Conservation (phyloP, 2,797 vertebrate species). For the Cyclopterus lumpus region DNA sequence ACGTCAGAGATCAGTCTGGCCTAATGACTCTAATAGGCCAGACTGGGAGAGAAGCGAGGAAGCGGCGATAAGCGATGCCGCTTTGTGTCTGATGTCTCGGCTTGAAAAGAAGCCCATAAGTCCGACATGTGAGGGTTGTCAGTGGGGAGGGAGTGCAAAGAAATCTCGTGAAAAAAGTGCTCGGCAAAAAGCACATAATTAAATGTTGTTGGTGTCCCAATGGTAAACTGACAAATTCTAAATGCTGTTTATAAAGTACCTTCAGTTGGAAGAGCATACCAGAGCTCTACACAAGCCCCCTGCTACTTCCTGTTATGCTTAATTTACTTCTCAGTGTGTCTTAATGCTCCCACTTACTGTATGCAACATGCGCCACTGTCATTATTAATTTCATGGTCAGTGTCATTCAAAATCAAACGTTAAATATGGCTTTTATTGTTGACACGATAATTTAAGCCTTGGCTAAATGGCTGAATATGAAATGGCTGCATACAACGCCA, state of each 20-base stretch:
- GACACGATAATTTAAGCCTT: neutral
- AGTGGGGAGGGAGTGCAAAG: slow-evolving; percentile 27
- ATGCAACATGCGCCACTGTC: slow-evolving; percentile 17
- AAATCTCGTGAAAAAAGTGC: slow-evolving; percentile 36
- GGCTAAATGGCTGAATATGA: slow-evolving; percentile 7
- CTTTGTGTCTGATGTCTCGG: slow-evolving; percentile 19
- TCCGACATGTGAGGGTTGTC: slow-evolving; percentile 28
- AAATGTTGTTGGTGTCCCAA: slow-evolving; percentile 55
- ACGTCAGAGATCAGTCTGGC: slow-evolving; percentile 19
- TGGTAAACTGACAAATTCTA: slow-evolving; percentile 53
- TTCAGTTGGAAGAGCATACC: slow-evolving; percentile 30
- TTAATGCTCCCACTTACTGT: slow-evolving; percentile 3
- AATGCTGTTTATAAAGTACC: slow-evolving; percentile 59
- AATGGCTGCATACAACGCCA: slow-evolving; percentile 1
- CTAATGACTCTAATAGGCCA: slow-evolving; percentile 12
- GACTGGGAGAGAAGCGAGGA: slow-evolving; percentile 3
- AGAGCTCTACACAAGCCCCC: slow-evolving; percentile 26
- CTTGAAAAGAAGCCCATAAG: slow-evolving; percentile 18
- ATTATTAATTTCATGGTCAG: slow-evolving; percentile 19
- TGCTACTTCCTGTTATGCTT: slow-evolving; percentile 36
- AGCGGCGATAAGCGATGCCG: slow-evolving; percentile 7
- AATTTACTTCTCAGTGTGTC: slow-evolving; percentile 37
- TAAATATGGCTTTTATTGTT: slow-evolving; percentile 14
- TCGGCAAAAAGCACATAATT: slow-evolving; percentile 38
- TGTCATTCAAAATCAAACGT: neutral